Evolutionary conservation across 2,797 vertebrate species (phyloP).

Genomic region (Molossus molossus): DNA sequence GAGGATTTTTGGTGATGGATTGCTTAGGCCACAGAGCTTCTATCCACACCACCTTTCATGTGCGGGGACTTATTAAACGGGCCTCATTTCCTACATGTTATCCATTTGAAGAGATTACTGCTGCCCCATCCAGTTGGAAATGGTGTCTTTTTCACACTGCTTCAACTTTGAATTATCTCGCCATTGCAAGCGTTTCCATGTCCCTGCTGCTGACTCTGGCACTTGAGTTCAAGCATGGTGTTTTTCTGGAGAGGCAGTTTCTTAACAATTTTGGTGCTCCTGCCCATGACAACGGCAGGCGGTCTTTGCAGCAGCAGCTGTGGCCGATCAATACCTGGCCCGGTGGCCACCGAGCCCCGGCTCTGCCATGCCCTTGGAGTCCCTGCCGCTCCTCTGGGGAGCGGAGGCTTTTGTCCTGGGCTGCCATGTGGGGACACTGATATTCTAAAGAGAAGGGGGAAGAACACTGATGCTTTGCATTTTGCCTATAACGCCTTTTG

Average conservation of each 20-base stretch:
- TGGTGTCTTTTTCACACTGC: not conserved
- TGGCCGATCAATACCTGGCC: fast-evolving
- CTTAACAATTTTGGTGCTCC: conserved; percentile 66
- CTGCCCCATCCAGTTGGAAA: not conserved
- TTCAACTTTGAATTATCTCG: conserved; percentile 65
- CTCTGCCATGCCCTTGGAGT: not conserved
- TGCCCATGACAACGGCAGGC: not conserved
- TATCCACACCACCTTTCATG: conserved; percentile 29
- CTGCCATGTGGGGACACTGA: not conserved
- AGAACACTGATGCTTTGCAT: not conserved
- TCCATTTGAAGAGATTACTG: not conserved
- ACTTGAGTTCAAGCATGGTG: not conserved
- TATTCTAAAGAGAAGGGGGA: conserved; percentile 45
- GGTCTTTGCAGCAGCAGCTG: not conserved
- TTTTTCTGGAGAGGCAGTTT: conserved; percentile 62
- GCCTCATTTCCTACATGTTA: not conserved
- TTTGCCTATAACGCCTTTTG: conserved; percentile 55
- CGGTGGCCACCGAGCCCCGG: not conserved
- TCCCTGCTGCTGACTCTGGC: conserved; percentile 67
- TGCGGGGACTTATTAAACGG: conserved; percentile 13
- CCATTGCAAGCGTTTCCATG: conserved; percentile 63
- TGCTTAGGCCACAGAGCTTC: conserved; percentile 73
- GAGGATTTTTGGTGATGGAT: not conserved
- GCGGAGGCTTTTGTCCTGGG: conserved; percentile 65
- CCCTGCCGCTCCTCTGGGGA: not conserved